Evolutionary conservation across 2,797 vertebrate species (phyloP).

Genomic region (Coreius guichenoti): DNA sequence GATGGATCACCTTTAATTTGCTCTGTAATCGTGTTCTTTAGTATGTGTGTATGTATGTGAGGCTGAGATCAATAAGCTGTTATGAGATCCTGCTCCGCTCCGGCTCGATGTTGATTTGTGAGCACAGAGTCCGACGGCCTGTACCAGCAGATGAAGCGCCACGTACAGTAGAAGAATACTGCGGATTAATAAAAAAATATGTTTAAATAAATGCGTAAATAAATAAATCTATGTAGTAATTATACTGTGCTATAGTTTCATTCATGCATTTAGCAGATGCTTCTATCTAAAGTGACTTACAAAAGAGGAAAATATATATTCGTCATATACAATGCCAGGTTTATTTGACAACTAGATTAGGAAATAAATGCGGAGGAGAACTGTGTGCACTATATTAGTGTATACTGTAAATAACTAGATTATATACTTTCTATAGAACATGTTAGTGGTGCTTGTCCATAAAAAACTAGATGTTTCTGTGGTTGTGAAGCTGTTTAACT

Average conservation of each 20-base stretch:
- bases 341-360: neutral
- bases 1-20: constrained; percentile 71
- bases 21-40: constrained; percentile 64
- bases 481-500: neutral
- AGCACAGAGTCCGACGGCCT: constrained; percentile 64
- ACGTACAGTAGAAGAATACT: neutral
- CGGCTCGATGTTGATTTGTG: constrained; percentile 71
- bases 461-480: neutral
- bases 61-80: constrained; percentile 73
- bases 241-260: neutral
- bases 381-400: neutral
- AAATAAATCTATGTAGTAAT: neutral
- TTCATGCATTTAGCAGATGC: neutral
- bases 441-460: too few species aligned
- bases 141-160: neutral
- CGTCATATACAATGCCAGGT: neutral
- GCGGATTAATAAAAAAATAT: neutral
- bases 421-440: too few species aligned
- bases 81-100: constrained; percentile 64
- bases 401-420: neutral
- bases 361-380: neutral
- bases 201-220: too few species aligned
- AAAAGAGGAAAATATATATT: neutral
- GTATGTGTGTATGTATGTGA: constrained; percentile 52
- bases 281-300: neutral